phyloP scores from a whole-genome alignment of 2,797 vertebrate species.

The Sebastolobus altivelis region DNA sequence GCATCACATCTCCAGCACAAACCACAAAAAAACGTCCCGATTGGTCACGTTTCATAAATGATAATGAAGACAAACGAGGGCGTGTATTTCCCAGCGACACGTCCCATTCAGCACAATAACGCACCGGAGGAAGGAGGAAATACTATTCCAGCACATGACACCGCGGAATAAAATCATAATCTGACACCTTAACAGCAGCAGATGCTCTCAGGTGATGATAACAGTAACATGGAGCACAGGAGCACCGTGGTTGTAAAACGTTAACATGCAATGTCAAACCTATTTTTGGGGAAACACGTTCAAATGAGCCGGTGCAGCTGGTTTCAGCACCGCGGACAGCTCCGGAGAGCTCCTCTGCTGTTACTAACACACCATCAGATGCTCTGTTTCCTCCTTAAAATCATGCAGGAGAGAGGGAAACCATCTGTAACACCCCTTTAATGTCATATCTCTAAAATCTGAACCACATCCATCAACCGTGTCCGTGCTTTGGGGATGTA shows the following conservation, averaged over 20 bases:
- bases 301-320: background rate
- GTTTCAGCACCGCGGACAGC: slow-evolving; percentile 75
- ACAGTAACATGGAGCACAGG: background rate
- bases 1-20: slow-evolving; percentile 31
- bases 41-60: background rate
- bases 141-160: slow-evolving; percentile 69
- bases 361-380: background rate
- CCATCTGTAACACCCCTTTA: slow-evolving; percentile 4
- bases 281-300: slow-evolving; percentile 1
- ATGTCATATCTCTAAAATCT: background rate
- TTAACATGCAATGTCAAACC: slow-evolving; percentile 42
- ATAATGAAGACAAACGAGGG: background rate
- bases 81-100: slow-evolving; percentile 1
- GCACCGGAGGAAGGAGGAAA: slow-evolving; percentile 34
- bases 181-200: background rate
- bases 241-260: slow-evolving; percentile 10
- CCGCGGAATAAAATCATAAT: slow-evolving; percentile 28
- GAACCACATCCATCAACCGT: slow-evolving; percentile 10
- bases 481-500: slow-evolving; percentile 31
- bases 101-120: slow-evolving; percentile 15
- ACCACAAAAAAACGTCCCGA: background rate
- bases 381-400: background rate
- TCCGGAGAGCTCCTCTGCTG: background rate
- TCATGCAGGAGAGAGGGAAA: background rate
- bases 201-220: background rate